phyloP scores from a whole-genome alignment of 2,888 invertebrate genomes.

The Drosophila merina region DNA sequence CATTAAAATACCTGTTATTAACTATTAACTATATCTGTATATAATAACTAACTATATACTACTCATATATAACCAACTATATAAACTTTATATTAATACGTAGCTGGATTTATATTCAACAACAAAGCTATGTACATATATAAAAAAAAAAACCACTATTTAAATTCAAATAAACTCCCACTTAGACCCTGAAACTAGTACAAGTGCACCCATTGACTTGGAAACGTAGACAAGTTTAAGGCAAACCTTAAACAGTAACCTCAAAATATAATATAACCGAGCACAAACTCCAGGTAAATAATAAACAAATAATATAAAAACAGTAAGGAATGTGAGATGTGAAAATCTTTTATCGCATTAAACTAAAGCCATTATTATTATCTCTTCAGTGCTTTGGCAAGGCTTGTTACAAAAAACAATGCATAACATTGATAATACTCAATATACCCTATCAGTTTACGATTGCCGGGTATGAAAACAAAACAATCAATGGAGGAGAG shows the following conservation, averaged over 20 bases:
- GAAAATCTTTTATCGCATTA: not conserved
- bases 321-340: not conserved
- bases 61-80: too few species aligned
- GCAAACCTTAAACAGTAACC: not conserved
- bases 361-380: not conserved
- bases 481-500: conserved; percentile 27
- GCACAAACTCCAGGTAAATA: not conserved
- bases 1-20: too few species aligned
- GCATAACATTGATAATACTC: not conserved
- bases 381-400: not conserved
- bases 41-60: too few species aligned
- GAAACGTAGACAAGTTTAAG: not conserved
- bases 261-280: not conserved
- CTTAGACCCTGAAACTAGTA: not conserved
- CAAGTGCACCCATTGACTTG: not conserved
- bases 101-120: too few species aligned
- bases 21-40: not conserved
- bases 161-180: not conserved
- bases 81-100: too few species aligned
- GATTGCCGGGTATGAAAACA: conserved; percentile 29
- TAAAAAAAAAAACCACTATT: not conserved
- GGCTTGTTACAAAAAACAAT: not conserved
- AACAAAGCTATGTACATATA: too few species aligned
- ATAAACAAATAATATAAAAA: not conserved
- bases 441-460: conserved; percentile 7